Evolutionary conservation across 2,113 vertebrate species (phyloP).

Genomic region (Mohoua ochrocephala): DNA sequence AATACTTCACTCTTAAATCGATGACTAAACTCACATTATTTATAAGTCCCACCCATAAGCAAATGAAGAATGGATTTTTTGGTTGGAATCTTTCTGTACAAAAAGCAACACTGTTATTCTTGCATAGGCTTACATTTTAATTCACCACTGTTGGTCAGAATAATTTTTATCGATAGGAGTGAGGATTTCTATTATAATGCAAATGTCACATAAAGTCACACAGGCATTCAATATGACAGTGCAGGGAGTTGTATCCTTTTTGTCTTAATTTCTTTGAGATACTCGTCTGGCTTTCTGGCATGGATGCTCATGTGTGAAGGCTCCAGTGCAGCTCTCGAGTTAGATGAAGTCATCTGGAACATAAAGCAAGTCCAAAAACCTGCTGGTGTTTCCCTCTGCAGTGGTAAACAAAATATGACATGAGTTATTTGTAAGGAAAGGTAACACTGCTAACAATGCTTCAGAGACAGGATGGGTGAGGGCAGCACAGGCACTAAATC

Average conservation of each 20-base stretch:
- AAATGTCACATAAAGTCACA: not conserved
- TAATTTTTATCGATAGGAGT: not conserved
- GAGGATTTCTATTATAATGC: not conserved
- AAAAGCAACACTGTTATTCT: not conserved
- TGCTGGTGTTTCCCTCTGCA: not conserved
- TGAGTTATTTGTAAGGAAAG: not conserved
- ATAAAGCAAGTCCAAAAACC: not conserved
- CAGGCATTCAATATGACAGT: not conserved
- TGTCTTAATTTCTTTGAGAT: not conserved
- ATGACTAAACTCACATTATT: not conserved
- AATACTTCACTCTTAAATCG: constrained; percentile 11
- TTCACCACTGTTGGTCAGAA: not conserved
- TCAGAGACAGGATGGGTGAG: not conserved
- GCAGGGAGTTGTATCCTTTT: not conserved
- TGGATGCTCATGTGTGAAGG: not conserved
- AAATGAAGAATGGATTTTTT: constrained; percentile 1
- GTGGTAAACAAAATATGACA: not conserved
- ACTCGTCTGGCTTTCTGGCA: not conserved
- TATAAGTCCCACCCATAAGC: not conserved
- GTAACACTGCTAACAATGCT: not conserved
- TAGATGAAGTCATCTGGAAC: not conserved
- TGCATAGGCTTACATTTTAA: not conserved
- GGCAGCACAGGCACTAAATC: not conserved
- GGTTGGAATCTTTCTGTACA: not conserved
- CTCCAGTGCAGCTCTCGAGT: not conserved